Conservation (phyloP, 2,113 vertebrate species). For the Paralichthys olivaceus region DNA sequence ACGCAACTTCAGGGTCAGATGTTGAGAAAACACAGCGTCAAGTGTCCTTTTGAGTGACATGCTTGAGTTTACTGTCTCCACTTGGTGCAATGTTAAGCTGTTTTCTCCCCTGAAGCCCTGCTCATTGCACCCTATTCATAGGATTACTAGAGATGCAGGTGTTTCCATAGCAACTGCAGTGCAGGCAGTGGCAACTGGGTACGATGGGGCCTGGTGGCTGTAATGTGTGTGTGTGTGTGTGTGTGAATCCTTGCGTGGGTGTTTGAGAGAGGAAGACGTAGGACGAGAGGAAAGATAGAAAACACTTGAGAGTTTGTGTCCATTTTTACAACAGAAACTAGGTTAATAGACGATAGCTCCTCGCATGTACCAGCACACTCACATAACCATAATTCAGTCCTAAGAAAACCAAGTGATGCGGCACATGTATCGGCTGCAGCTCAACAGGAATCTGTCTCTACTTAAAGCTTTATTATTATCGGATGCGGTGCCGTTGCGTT, state of each 20-base stretch:
- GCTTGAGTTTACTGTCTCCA: conserved; percentile 67
- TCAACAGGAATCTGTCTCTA: neutral
- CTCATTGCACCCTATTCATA: conserved; percentile 79
- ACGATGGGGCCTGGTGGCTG: conserved; percentile 41
- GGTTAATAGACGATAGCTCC: neutral
- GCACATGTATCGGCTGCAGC: neutral
- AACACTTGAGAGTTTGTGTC: conserved; percentile 17
- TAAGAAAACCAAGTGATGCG: neutral
- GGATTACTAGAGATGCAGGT: conserved; percentile 80
- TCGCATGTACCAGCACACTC: neutral
- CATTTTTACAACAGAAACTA: conserved; percentile 14
- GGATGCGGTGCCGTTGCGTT: neutral
- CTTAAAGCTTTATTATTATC: no score
- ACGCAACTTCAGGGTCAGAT: neutral
- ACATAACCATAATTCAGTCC: neutral
- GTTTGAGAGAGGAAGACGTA: conserved; percentile 17
- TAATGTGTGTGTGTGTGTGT: conserved; percentile 34
- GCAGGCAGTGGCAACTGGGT: conserved; percentile 55
- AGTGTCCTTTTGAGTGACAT: conserved; percentile 43
- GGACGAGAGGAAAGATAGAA: neutral
- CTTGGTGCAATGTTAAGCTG: conserved; percentile 71
- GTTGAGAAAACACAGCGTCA: neutral
- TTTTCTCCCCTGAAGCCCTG: conserved; percentile 60
- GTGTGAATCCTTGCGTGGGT: conserved; percentile 35
- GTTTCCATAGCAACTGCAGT: conserved; percentile 82